phyloP scores from a whole-genome alignment of 35 echinoderm and acorn worm species.

The Heliocidaris erythrogramma region DNA sequence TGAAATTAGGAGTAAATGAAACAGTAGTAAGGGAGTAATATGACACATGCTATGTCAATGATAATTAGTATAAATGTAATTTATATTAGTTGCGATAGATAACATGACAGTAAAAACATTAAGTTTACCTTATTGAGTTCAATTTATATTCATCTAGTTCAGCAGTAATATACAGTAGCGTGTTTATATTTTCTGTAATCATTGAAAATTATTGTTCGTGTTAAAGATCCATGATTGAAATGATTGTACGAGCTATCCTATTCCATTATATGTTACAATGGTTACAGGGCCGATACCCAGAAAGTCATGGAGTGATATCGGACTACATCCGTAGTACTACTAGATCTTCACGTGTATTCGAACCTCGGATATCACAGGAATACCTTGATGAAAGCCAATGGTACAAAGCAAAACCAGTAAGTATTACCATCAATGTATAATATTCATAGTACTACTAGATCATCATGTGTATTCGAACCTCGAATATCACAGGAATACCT shows the following conservation, averaged over 20 bases:
- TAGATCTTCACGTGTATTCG: background rate
- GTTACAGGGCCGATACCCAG: conserved; percentile 17
- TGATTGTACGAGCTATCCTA: background rate
- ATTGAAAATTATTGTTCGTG: background rate
- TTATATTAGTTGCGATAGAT: background rate
- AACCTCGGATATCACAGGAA: background rate
- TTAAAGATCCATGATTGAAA: background rate
- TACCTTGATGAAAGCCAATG: background rate
- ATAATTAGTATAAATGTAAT: too few species aligned
- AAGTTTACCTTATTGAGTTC: background rate
- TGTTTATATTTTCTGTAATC: background rate
- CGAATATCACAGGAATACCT: background rate
- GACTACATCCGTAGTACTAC: background rate
- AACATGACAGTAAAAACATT: background rate
- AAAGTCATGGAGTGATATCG: background rate
- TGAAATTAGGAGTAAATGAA: too few species aligned
- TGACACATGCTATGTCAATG: too few species aligned
- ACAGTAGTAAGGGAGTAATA: too few species aligned
- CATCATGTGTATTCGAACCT: conserved; percentile 3
- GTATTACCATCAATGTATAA: too few species aligned
- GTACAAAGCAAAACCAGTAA: conserved; percentile 44
- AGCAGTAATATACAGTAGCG: background rate
- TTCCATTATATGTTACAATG: background rate
- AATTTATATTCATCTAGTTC: too few species aligned
- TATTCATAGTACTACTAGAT: background rate